Base-by-base conservation (phyloP, 2,888 invertebrate genomes). In the Campoletis raptor region DNA sequence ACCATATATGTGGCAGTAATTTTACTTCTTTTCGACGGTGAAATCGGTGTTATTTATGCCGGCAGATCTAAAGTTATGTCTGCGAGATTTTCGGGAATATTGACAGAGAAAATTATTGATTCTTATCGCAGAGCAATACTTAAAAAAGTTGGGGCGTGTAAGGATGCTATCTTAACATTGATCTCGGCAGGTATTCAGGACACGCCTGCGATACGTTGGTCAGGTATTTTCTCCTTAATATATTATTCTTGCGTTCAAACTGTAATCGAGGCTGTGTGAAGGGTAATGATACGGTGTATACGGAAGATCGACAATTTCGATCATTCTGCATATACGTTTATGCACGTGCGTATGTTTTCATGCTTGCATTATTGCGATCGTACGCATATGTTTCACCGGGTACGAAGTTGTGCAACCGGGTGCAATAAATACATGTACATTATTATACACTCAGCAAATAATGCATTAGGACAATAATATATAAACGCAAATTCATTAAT, bases 271-370 rank as follows among this genome's bases (percentile, higher is more conserved):
- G 24, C 69, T 80, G 81, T 85, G 80, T 77, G 82, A 86, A 80
- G 79, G 79, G 84, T 86, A 87, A 86, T 86, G 74, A 86, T 85
- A 82, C 36, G 67, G 76, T 81, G 61, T 61, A 81, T 67, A 24
- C 52, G 30, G 48, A 42, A 36, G 61, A 77, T 70, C 48, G 54
- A 61, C 76, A 64, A 40, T 67, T 69, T 73, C n/a, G 48, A 36
- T 72, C 18, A 72, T 21, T 66, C 61, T 52, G 72, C 64, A 18
- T 48, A 37, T 21, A 40, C 40, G 21, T 57, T 24, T 67, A 67
- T 54, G 3, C 36, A 64, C 48, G 45, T 42, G 57, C 30, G 54
- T 30, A 42, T n/a, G 48, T 77, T 48, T 67, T 24, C n/a, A 73
- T 83, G 64, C 52, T 37, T 45, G 18, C 61, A 54, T 78, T 64